These are phyloP conservation scores for Zaprionus capensis DNA, from an alignment of 1,140 invertebrate species.

Conservation along the genomic window DNA sequence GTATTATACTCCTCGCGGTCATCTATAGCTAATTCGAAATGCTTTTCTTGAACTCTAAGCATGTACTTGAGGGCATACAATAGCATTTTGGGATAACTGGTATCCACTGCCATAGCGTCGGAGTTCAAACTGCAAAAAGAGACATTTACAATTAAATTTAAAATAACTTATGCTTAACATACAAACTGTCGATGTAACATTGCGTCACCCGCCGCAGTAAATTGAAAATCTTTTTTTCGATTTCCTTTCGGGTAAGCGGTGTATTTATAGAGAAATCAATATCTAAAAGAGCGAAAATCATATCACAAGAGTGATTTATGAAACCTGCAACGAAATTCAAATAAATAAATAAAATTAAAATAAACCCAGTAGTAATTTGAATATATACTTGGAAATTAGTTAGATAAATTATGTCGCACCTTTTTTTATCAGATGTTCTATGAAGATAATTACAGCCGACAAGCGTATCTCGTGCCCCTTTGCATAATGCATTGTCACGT, in stretches of 20 bases:
- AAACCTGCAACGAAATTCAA: conserved; percentile 36
- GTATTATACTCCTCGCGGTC: conserved; percentile 28
- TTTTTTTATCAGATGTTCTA: conserved; percentile 45
- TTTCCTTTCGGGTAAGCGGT: conserved; percentile 8
- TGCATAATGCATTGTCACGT: conserved; percentile 42
- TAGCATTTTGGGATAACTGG: conserved; percentile 23
- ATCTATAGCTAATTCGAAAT: conserved; percentile 17
- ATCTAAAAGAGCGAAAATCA: conserved; percentile 20
- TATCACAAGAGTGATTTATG: conserved; percentile 45
- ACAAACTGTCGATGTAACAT: conserved; percentile 46
- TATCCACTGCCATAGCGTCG: conserved; percentile 4
- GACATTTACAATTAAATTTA: not conserved
- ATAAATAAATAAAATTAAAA: too few relatives aligned
- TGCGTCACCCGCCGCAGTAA: conserved; percentile 40
- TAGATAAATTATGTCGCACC: conserved; percentile 9
- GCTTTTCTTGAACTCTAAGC: conserved; percentile 27
- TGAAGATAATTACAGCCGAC: conserved; percentile 41
- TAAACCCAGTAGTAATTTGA: not conserved
- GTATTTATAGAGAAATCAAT: conserved; percentile 6
- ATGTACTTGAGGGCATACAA: conserved; percentile 24
- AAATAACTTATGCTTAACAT: conserved; percentile 13
- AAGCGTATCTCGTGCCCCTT: conserved; percentile 32
- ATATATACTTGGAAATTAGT: not conserved
- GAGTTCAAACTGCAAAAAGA: conserved; percentile 3
- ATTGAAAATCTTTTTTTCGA: conserved; percentile 16